Evolutionary conservation across 2,113 vertebrate species (phyloP).

Genomic region (Cyprinodon brontotheroides): DNA sequence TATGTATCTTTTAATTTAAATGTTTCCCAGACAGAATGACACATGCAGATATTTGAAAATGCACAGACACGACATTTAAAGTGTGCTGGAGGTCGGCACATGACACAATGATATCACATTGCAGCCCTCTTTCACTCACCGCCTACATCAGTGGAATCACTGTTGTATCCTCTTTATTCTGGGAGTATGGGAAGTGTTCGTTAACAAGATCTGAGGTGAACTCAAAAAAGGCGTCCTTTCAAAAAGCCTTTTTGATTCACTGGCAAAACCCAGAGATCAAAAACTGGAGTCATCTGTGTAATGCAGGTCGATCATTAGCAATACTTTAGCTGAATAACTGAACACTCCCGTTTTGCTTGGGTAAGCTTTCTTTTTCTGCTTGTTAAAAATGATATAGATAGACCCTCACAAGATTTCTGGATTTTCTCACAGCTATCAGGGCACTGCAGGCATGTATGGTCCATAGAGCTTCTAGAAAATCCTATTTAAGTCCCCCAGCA

Average conservation of each 20-base stretch:
- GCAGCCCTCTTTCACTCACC: neutral
- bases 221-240: conserved; percentile 6
- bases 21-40: neutral
- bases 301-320: neutral
- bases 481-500: neutral
- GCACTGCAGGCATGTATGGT: neutral
- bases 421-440: neutral
- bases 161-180: conserved; percentile 11
- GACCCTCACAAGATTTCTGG: neutral
- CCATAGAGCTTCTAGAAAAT: neutral
- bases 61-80: too few relatives aligned
- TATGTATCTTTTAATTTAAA: neutral
- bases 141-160: conserved; percentile 13
- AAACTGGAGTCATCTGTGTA: neutral
- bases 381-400: conserved; percentile 9
- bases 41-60: neutral
- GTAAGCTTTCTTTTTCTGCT: neutral
- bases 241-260: conserved; percentile 4
- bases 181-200: neutral
- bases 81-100: neutral
- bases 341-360: neutral
- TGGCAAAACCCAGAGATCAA: neutral
- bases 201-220: conserved; percentile 8
- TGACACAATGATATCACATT: neutral
- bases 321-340: neutral